Evolutionary conservation across 2,113 vertebrate species (phyloP).

Genomic region (Nothocercus nigrocapillus): DNA sequence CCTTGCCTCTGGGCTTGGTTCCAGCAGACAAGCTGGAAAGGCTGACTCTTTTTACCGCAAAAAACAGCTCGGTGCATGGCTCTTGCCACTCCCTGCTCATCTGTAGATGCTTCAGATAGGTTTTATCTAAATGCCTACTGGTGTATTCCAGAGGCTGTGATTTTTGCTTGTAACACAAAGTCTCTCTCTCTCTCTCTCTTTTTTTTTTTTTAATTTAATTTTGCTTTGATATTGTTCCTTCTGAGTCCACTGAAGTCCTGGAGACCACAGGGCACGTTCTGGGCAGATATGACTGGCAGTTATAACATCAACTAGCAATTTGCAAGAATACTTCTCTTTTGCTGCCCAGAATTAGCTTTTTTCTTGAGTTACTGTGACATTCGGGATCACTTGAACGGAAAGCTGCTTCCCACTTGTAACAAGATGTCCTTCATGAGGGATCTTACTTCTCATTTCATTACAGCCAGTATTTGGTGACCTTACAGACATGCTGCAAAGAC

Average conservation of each 20-base stretch:
- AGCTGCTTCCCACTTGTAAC: constrained; percentile 22
- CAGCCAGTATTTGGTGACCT: constrained; percentile 22
- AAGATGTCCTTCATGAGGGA: constrained; percentile 19
- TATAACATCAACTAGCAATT: not conserved
- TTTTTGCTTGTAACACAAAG: not conserved
- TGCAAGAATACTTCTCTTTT: not conserved
- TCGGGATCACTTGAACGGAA: constrained; percentile 31
- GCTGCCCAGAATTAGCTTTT: not conserved
- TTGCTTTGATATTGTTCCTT: not conserved
- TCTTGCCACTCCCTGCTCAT: not conserved
- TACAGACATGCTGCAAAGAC: constrained; percentile 29
- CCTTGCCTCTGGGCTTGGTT: not conserved
- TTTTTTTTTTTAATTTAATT: not conserved
- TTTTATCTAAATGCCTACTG: not conserved
- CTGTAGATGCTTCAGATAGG: not conserved
- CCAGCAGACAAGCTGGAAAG: not conserved
- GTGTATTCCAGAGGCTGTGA: not conserved
- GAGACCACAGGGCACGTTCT: constrained; percentile 1
- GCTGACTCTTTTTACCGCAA: not conserved
- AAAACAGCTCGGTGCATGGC: not conserved
- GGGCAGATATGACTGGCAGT: constrained; percentile 9
- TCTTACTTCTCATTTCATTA: constrained; percentile 37
- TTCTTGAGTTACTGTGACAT: constrained; percentile 31
- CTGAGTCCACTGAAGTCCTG: not conserved
- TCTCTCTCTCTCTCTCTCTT: not conserved